Evolutionary conservation across 2,888 invertebrate genomes (phyloP), one percentile per base, ranked within the genome.

Genomic region (Crocallis elinguaria): DNA sequence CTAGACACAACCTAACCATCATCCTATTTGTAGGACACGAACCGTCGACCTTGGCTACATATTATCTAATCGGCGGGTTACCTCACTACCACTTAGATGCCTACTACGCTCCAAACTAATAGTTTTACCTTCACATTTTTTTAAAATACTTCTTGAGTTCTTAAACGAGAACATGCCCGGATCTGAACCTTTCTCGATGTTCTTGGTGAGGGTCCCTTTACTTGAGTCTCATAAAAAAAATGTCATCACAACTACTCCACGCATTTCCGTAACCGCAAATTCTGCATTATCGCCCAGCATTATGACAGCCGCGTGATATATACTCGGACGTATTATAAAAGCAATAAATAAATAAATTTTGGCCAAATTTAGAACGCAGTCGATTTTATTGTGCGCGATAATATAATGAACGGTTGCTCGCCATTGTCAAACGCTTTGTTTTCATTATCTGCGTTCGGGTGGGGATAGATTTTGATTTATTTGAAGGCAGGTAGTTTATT

Each of bases 321-420:
- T 88, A 87, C 82, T 81, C 86, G 80, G 83, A 84, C 84, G 86
- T 87, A 89, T 90, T 88, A 91, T 90, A 88, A 89, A 88, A 86
- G 90, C 86, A 85, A 87, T 89, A 89, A 90, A 91, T 90, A 90
- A 87, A 89, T 91, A 88, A 86, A 88, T 88, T 82, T 82, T 72
- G 77, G 77, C 79, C 76, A 80, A 87, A 89, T 89, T 91, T 91
- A 90, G 90, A 88, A 88, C 83, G 73, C 73, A 64, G 73, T 74
- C 80, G 76, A 82, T 84, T 82, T 87, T 84, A 86, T 88, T 85
- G 84, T 77, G 71, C 68, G 73, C 77, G 81, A 84, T 86, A 82
- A 79, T 63, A 75, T 81, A 80, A 83, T 80, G 77, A 77, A 75
- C 70, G 73, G 71, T 27, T 4, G 69, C 66, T 61, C 64, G 77